Evolutionary conservation across 2,888 invertebrate species (phyloP).

Genomic region (Euproctis similis): DNA sequence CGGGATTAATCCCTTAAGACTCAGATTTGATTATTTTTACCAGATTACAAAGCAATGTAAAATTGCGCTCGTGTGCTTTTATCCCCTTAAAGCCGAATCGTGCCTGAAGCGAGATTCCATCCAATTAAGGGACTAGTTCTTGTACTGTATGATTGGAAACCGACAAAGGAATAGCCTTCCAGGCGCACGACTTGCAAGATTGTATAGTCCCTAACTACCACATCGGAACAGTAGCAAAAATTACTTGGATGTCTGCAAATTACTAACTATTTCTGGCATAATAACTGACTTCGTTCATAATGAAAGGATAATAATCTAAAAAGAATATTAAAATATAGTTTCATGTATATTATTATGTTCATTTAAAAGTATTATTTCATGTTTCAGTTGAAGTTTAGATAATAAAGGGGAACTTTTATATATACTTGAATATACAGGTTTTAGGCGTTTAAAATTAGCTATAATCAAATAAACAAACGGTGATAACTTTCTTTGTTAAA

Average conservation of each 20-base stretch:
- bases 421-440: too few relatives aligned
- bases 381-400: too few relatives aligned
- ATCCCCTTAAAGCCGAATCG: constrained; percentile 29
- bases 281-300: too few relatives aligned
- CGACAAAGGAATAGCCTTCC: constrained; percentile 40
- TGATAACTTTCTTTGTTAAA: too few relatives aligned
- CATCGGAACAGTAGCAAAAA: constrained; percentile 47
- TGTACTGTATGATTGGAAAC: constrained; percentile 62
- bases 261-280: constrained; percentile 10
- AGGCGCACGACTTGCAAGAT: constrained; percentile 34
- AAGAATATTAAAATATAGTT: too few relatives aligned
- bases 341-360: too few relatives aligned
- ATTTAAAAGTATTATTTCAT: too few relatives aligned
- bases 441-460: too few relatives aligned
- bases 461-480: too few relatives aligned
- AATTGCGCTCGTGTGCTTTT: constrained; percentile 32
- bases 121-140: constrained; percentile 60
- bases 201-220: constrained; percentile 39
- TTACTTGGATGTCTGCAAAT: constrained; percentile 31
- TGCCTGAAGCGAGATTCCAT: constrained; percentile 51
- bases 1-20: constrained; percentile 17
- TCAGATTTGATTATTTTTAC: constrained; percentile 24
- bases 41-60: constrained; percentile 36
- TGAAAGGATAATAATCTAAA: too few relatives aligned
- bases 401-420: too few relatives aligned